Evolutionary conservation across 1,140 invertebrate genomes (phyloP).

Genomic region (Holcopasites calliopsidis): DNA sequence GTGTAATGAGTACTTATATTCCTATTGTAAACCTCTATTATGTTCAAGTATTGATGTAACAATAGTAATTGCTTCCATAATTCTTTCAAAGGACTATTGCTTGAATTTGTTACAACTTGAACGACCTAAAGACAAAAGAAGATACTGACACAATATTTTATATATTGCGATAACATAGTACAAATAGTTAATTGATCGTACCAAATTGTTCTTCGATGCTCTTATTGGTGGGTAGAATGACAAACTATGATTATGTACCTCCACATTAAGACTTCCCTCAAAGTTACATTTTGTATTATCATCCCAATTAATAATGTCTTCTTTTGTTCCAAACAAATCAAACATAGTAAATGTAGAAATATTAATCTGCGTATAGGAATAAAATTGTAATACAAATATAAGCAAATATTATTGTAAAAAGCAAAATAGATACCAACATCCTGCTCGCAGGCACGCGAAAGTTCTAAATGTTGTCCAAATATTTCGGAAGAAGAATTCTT

Average conservation of each 20-base stretch:
- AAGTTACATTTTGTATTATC: slow-evolving; percentile 60
- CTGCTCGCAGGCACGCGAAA: slow-evolving; percentile 33
- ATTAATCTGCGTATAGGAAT: slow-evolving; percentile 46
- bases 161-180: not conserved
- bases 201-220: slow-evolving; percentile 63
- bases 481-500: slow-evolving; percentile 38
- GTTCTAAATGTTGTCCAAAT: slow-evolving; percentile 53
- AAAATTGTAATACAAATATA: slow-evolving; percentile 9
- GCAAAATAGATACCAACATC: slow-evolving; percentile 51
- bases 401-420: not conserved
- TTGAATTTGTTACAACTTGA: slow-evolving; percentile 61
- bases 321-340: slow-evolving; percentile 68
- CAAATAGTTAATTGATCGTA: slow-evolving; percentile 47
- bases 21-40: slow-evolving; percentile 59
- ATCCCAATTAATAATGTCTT: slow-evolving; percentile 56
- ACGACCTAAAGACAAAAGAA: slow-evolving; percentile 51
- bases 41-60: slow-evolving; percentile 67
- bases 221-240: slow-evolving; percentile 60
- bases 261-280: slow-evolving; percentile 64
- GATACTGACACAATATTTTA: not conserved
- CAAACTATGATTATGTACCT: slow-evolving; percentile 59
- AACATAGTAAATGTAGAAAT: slow-evolving; percentile 54
- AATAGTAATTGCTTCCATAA: slow-evolving; percentile 69
- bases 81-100: slow-evolving; percentile 59
- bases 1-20: slow-evolving; percentile 54